A percentile compares a stretch with the other conserved stretches of the same genome.
Conservation (phyloP, 2,888 invertebrate species). For the Drosophila multiciliata region DNA sequence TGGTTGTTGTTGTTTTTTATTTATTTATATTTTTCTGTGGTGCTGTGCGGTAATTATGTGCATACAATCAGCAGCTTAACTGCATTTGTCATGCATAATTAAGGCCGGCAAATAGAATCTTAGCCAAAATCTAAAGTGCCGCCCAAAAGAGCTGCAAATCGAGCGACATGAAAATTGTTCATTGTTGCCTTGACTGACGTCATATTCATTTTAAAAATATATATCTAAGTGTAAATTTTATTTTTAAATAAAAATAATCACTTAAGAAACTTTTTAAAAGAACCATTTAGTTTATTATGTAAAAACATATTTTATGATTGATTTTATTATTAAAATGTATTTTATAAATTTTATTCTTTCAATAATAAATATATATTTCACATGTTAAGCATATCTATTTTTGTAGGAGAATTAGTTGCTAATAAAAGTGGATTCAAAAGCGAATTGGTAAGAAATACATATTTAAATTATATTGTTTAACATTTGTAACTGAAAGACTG, state of each 20-base stretch:
- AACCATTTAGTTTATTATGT: too few relatives aligned
- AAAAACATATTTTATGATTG: too few relatives aligned
- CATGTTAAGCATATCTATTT: neutral
- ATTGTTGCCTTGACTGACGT: neutral
- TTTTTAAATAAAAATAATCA: too few relatives aligned
- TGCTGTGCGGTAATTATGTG: slow-evolving; percentile 70
- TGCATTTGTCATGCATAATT: slow-evolving; percentile 78
- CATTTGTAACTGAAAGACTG: slow-evolving; percentile 25
- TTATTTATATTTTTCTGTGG: slow-evolving; percentile 1
- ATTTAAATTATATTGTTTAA: neutral
- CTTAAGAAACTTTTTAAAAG: neutral
- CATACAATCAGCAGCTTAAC: slow-evolving; percentile 70
- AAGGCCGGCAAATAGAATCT: slow-evolving; percentile 56
- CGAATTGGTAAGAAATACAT: neutral
- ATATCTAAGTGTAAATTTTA: neutral
- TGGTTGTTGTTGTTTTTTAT: slow-evolving; percentile 4
- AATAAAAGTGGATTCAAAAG: too few relatives aligned
- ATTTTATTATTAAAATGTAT: neutral
- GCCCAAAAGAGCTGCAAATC: slow-evolving; percentile 29
- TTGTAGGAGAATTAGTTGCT: neutral
- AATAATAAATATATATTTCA: neutral
- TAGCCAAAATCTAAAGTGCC: slow-evolving; percentile 51
- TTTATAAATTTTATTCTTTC: too few relatives aligned
- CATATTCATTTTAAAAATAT: neutral
- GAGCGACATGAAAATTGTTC: slow-evolving; percentile 20